Conservation (phyloP, 2,888 invertebrate species). For the Stegophylla sp. region DNA sequence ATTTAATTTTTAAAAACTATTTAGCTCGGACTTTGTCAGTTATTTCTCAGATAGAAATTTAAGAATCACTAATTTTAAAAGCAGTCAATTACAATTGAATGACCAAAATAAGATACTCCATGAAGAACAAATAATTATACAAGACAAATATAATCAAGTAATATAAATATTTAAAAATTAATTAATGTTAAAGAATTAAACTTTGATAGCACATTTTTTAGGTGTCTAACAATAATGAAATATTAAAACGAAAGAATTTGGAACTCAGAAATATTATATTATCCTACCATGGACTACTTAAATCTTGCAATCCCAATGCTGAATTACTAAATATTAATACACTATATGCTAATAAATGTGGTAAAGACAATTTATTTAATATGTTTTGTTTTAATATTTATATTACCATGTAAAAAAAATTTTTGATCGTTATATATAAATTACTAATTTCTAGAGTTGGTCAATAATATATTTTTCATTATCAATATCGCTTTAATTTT, state of each 20-base stretch:
- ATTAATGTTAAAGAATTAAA: constrained; percentile 13
- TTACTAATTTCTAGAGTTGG: no score
- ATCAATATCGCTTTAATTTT: no score
- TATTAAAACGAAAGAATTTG: constrained; percentile 63
- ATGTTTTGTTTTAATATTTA: constrained; percentile 29
- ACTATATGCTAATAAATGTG: constrained; percentile 55
- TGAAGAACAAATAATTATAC: constrained; percentile 78
- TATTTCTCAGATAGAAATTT: constrained; percentile 90
- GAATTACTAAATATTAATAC: constrained; percentile 62
- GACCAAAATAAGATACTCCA: constrained; percentile 77
- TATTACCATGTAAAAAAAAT: background rate
- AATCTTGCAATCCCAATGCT: constrained; percentile 62
- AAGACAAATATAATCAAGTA: constrained; percentile 71
- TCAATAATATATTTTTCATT: no score
- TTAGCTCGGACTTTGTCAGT: constrained; percentile 88
- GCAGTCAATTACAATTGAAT: constrained; percentile 75
- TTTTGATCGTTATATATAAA: background rate
- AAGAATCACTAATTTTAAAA: constrained; percentile 80
- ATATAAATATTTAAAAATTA: constrained; percentile 29
- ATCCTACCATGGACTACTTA: constrained; percentile 65
- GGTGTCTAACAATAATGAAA: constrained; percentile 31
- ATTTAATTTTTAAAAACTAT: constrained; percentile 1
- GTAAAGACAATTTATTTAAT: constrained; percentile 60
- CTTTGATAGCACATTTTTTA: constrained; percentile 35
- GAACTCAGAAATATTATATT: constrained; percentile 70